Evolutionary conservation across 2,113 vertebrate genomes (phyloP), one percentile per base, ranked within the genome.

Genomic region (Bubalus kerabau): DNA sequence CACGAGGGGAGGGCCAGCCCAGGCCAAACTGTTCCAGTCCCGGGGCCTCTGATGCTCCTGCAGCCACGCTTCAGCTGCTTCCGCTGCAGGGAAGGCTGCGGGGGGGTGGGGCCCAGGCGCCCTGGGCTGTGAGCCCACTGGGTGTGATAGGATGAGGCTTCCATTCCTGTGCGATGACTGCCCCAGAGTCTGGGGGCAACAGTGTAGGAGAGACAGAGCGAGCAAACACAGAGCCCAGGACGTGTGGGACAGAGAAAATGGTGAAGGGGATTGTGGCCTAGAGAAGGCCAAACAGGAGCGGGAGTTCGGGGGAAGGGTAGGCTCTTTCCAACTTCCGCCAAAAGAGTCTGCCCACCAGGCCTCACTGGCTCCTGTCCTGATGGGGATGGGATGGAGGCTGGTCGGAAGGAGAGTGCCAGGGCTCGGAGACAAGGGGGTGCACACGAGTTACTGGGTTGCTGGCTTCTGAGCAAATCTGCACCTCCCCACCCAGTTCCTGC

Each of bases 201-300:
- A 40, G 67, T 56, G 43, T 4, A 50, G 59, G 23, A 14, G 46
- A 71, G 17, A 48, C 11, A 28, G 30, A 71, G 17, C 5, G 24
- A 48, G 67, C 16, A 93, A n/a, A 71, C 52, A 40, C 52, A 40
- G 81, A 87, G n/a, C 17, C 16, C 17, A 56, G 56, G 76, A 60
- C 10, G 2, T 0, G 0, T 1, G n/a, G 48, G 16, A 14, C 23
- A 23, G 36, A 43, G 48, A 60, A 28, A 64, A 36, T 2, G 3
- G 21, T 21, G 3, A 26, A 2, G 11, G n/a, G 36, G 46, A 16
- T 1, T 14, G 16, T 1, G 36, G 74, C 78, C 48, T 43, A 46
- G 59, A 89, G 59, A 48, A 23, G 81, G 52, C 7, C 26, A 24
- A 28, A 26, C 23, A 30, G 74, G 64, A 32, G 11, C 0, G 0